These are phyloP conservation scores for Phasia obesa DNA, from an alignment of 2,888 invertebrate genomes.

Conservation along the genomic window DNA sequence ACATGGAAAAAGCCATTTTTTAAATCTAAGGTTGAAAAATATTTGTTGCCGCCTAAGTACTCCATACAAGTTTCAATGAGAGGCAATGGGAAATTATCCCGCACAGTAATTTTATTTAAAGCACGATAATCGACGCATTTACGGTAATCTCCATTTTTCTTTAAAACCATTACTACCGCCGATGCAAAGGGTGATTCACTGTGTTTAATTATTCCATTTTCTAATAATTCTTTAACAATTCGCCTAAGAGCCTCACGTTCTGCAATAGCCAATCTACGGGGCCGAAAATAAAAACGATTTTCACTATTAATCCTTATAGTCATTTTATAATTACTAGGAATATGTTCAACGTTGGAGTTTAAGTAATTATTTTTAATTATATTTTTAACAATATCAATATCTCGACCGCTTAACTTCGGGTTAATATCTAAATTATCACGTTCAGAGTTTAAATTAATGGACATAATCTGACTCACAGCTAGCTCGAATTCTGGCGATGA, in stretches of 20 bases:
- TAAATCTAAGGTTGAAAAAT: conserved; percentile 25
- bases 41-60: conserved; percentile 14
- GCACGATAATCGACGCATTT: too few relatives aligned
- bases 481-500: neutral
- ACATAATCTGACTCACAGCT: conserved; percentile 28
- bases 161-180: conserved; percentile 21
- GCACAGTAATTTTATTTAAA: neutral
- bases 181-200: conserved; percentile 40
- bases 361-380: conserved; percentile 26
- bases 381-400: conserved; percentile 11
- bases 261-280: too few relatives aligned
- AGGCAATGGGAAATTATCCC: neutral
- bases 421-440: conserved; percentile 31
- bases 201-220: conserved; percentile 29
- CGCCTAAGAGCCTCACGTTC: conserved; percentile 6
- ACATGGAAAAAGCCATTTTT: conserved; percentile 44
- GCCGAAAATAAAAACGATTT: too few relatives aligned
- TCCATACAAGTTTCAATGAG: too few relatives aligned
- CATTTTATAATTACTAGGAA: conserved; percentile 3
- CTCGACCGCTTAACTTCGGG: neutral
- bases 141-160: conserved; percentile 13
- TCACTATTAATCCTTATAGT: neutral
- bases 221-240: conserved; percentile 20
- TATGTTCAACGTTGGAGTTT: neutral
- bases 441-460: conserved; percentile 5